Conservation (phyloP, 2,888 invertebrate species). For the Protonemura montana region DNA sequence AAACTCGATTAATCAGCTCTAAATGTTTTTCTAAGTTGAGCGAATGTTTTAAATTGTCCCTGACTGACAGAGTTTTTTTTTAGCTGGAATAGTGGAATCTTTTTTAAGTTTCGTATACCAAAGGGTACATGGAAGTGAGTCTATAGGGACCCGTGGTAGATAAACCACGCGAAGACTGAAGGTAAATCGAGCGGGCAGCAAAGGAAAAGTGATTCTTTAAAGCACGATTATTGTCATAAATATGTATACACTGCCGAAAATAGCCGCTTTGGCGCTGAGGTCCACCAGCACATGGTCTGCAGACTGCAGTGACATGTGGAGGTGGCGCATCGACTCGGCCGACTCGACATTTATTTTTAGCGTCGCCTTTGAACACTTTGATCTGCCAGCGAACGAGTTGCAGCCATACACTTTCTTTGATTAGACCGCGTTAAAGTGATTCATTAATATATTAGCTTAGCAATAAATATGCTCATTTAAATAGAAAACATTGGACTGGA, state of each 20-base stretch:
- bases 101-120: no score
- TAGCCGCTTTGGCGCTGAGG: not conserved
- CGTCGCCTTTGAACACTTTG: constrained; percentile 18
- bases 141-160: not conserved
- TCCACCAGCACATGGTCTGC: not conserved
- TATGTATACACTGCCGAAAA: not conserved
- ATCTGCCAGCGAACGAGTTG: not conserved
- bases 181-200: not conserved
- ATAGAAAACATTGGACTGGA: constrained; percentile 21
- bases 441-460: constrained; percentile 28
- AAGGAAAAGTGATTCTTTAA: constrained; percentile 12
- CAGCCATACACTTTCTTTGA: not conserved
- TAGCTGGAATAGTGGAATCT: not conserved
- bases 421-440: constrained; percentile 17
- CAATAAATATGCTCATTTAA: constrained; percentile 32
- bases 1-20: not conserved
- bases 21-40: not conserved
- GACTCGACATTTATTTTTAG: not conserved
- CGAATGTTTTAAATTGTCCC: not conserved
- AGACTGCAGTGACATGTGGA: not conserved
- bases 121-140: not conserved
- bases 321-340: not conserved
- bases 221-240: not conserved
- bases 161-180: not conserved
- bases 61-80: not conserved